Base-by-base conservation (phyloP, 2,888 invertebrate genomes). In the Aelia acuminata region DNA sequence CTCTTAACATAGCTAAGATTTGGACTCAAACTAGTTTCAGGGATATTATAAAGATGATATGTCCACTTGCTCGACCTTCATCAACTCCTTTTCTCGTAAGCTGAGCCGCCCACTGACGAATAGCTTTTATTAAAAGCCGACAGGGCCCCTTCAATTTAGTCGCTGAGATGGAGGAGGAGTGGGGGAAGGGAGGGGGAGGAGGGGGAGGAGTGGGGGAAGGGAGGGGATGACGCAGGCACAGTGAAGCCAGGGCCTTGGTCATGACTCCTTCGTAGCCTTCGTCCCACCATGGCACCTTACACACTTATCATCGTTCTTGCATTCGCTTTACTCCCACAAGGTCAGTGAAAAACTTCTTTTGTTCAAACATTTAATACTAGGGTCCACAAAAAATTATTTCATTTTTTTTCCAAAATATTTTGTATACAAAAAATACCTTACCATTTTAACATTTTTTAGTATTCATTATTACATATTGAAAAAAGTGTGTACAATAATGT, bases 301-400 rank as follows among this genome's bases (percentile, higher is more conserved):
- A 50, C 85, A 50, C 85, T 85, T 35, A 85, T 85, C 85, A 85
- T 85, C 85, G 85, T 50, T 85, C 85, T 85, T 35, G 85, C 85
- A 50, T 85, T 85, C 49, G 85, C 85, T 85, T 85, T 85, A 85
- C 85, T 85, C 39, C 85, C 53, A 53, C 85, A 85, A 85, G 85
- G 85, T 85, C 18, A 50, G 85, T 85, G 2, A 80, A 80, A 80
- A 43, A 43, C 43, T n/a, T 11, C 39, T 80, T 43, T 39, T 43
- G n/a, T 43, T 80, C 80, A 80, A 80, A 13, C 31, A 80, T 43
- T 80, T 80, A 80, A 3, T 2, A 43, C 43, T 80, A 43, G 80
- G 43, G n/a, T 10, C n/a, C 10, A 3, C 4, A 80, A 80, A 80
- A 80, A 80, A 39, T 39, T 80, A 80, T 80, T 80, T 80, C 43